Base-by-base conservation (phyloP, 2,888 invertebrate species). In the Drosophila eohydei region DNA sequence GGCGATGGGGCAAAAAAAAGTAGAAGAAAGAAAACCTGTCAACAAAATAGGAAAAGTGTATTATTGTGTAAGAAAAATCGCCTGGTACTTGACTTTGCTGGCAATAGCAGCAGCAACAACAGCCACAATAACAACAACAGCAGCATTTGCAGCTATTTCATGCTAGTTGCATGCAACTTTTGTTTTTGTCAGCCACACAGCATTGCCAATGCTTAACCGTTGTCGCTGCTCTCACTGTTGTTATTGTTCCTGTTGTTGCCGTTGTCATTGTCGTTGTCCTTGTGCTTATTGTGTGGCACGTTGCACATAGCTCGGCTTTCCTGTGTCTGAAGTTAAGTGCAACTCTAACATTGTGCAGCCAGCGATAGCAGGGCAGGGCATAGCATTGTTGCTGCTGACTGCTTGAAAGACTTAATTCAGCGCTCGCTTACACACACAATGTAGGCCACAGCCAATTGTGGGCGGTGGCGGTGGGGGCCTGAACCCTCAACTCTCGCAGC, bases 251-350 rank as follows among this genome's bases (percentile, higher is more conserved):
- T 52, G 63, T 46, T 57, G 71, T 78, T 72, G 65, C 56, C 62
- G 75, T 68, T 72, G 82, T 72, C 76, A 58, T 74, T 68, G 64
- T 48, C 61, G 71, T 72, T 88, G 86, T 83, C 80, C 88, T 82
- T 83, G 88, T 61, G 80, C 86, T 86, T 78, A 80, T 80, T 82
- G 84, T 81, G 84, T 81, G 79, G 67, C 76, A 77, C 67, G 58
- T 61, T 64, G 62, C 76, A 30, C 54, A 54, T 16, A 70, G 60
- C 71, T 68, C 60, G 63, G 76, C 75, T 81, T 86, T 82, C 78
- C 89, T 89, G 89, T 78, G 76, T 78, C 83, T 88, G 85, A 86
- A 89, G 89, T 86, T 86, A 86, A 86, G 89, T 86, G 84, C 84
- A 89, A 89, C 85, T 88, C 89, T 80, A 85, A 89, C 85, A 87